Conservation (phyloP, 2,113 vertebrate genomes). For the Hemichromis elongatus region DNA sequence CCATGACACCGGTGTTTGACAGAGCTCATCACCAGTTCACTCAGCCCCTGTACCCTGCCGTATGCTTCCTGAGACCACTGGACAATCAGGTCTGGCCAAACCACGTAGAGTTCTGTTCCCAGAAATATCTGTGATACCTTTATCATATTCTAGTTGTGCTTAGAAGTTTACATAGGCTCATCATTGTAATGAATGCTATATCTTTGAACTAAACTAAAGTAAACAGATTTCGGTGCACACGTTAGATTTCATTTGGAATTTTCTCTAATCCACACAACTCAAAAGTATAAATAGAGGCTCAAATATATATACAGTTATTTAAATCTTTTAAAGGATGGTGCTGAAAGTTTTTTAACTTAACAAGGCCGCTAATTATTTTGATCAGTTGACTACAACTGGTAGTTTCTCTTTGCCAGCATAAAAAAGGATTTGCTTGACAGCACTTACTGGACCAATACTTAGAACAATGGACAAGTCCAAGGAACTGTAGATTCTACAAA, state of each 20-base stretch:
- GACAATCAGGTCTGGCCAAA: conserved; percentile 36
- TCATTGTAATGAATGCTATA: neutral
- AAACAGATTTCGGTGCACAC: too few relatives aligned
- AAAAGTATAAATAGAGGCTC: neutral
- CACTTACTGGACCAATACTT: neutral
- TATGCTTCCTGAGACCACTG: conserved; percentile 62
- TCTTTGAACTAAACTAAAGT: neutral
- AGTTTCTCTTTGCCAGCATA: neutral
- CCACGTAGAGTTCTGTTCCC: conserved; percentile 64
- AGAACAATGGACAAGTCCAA: neutral
- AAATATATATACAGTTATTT: neutral
- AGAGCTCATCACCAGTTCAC: conserved; percentile 72
- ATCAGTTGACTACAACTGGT: neutral
- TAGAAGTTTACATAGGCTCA: neutral
- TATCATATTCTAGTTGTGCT: neutral
- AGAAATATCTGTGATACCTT: neutral
- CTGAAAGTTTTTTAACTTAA: neutral
- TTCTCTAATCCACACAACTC: too few relatives aligned
- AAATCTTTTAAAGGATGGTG: neutral
- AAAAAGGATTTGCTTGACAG: neutral
- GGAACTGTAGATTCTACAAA: neutral
- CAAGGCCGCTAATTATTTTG: neutral
- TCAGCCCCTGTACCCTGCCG: conserved; percentile 63
- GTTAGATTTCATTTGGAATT: too few relatives aligned
- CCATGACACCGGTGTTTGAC: conserved; percentile 59